Percentiles rank a stretch among this genome's conserved stretches.
phyloP scores from a whole-genome alignment of 2,113 vertebrate genomes.

The Microcebus jonahi region DNA sequence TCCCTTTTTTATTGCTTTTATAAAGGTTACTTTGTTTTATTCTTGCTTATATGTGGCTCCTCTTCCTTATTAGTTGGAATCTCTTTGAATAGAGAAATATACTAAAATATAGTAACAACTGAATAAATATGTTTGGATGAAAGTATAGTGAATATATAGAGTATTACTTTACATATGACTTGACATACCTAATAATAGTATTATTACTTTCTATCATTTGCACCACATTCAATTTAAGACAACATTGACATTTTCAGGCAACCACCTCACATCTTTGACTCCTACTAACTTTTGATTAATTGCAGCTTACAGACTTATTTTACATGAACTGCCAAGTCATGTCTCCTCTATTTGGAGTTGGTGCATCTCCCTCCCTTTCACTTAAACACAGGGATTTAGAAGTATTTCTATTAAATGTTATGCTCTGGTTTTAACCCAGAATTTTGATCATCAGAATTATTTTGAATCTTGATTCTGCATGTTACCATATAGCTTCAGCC shows the following conservation, averaged over 20 bases:
- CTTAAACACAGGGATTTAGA: not conserved
- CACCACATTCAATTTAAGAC: not conserved
- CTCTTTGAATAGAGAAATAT: not conserved
- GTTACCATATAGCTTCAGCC: not conserved
- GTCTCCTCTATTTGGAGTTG: not conserved
- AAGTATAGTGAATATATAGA: not conserved
- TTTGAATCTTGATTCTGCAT: not conserved
- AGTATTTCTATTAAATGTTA: conserved; percentile 1
- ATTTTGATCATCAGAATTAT: not conserved
- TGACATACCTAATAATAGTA: not conserved
- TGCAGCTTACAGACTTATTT: not conserved
- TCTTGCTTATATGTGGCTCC: not conserved
- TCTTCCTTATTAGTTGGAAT: not conserved
- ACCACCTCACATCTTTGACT: not conserved
- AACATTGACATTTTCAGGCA: not conserved
- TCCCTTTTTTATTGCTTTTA: not conserved
- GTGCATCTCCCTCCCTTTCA: not conserved
- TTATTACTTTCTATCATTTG: not conserved
- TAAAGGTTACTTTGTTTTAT: not conserved
- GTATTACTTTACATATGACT: not conserved
- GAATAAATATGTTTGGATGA: not conserved
- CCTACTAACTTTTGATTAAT: not conserved
- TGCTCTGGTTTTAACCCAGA: not conserved
- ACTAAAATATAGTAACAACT: not conserved
- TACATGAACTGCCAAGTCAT: not conserved